A percentile compares a stretch with the other conserved stretches of the same genome.
Evolutionary conservation across 2,113 vertebrate species (phyloP).

Genomic region (Paradisaea rubra): DNA sequence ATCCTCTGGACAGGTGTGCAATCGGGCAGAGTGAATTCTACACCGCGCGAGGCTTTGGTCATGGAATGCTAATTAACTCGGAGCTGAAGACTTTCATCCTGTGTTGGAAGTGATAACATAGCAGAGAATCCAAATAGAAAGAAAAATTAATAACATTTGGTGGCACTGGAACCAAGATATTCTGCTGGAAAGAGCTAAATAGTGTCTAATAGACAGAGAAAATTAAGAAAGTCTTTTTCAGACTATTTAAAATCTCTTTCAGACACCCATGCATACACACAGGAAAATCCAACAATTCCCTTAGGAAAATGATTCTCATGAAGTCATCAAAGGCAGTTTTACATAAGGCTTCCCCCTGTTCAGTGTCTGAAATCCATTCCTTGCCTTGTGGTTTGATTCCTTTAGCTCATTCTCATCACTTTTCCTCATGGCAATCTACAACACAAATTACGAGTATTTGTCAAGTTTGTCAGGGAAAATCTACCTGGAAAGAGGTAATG

Average conservation of each 20-base stretch:
- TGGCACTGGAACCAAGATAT: not conserved
- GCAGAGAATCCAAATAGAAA: not conserved
- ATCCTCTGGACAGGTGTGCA: not conserved
- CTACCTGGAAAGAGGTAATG: not conserved
- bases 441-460: not conserved
- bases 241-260: not conserved
- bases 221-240: not conserved
- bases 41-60: not conserved
- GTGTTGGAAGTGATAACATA: not conserved
- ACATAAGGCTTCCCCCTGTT: not conserved
- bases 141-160: not conserved
- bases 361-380: not conserved
- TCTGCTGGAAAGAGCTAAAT: not conserved
- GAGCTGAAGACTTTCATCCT: not conserved
- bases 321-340: not conserved
- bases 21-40: not conserved
- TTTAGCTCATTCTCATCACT: not conserved
- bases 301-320: not conserved
- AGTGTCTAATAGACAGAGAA: not conserved
- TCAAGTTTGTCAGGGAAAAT: not conserved
- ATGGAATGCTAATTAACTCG: not conserved
- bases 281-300: not conserved
- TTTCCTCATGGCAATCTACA: not conserved
- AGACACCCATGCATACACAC: not conserved
- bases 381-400: not conserved